phyloP scores from a whole-genome alignment of 2,797 vertebrate genomes.

The Alca torda region DNA sequence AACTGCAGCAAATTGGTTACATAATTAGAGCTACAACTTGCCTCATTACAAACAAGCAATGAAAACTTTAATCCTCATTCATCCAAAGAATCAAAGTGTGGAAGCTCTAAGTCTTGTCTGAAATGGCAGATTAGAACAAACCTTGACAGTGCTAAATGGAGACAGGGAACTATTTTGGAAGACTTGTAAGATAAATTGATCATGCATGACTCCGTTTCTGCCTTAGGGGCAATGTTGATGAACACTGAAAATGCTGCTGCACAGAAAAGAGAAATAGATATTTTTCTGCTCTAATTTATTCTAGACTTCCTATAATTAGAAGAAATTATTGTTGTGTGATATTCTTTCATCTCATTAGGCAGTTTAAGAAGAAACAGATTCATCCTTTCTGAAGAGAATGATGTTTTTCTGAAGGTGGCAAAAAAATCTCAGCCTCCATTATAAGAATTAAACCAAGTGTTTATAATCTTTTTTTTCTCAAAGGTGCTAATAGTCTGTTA shows the following conservation, averaged over 20 bases:
- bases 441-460: not conserved
- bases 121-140: slow-evolving; percentile 59
- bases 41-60: slow-evolving; percentile 38
- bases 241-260: slow-evolving; percentile 22
- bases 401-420: not conserved
- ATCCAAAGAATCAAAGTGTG: slow-evolving; percentile 27
- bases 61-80: slow-evolving; percentile 18
- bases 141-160: slow-evolving; percentile 54
- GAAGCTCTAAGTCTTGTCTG: slow-evolving; percentile 39
- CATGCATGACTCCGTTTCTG: slow-evolving; percentile 33
- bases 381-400: not conserved
- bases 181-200: slow-evolving; percentile 56
- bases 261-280: slow-evolving; percentile 10
- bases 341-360: slow-evolving; percentile 21
- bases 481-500: not conserved
- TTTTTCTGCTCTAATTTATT: slow-evolving; percentile 45
- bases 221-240: slow-evolving; percentile 22
- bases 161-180: slow-evolving; percentile 40
- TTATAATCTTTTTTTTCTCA: not conserved
- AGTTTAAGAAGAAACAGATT: slow-evolving; percentile 23
- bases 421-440: not conserved
- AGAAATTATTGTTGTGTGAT: slow-evolving; percentile 41
- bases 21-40: slow-evolving; percentile 21
- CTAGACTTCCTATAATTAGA: slow-evolving; percentile 37
- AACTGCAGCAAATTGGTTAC: slow-evolving; percentile 11